phyloP scores from a whole-genome alignment of 1,140 invertebrate genomes.

The Tetramorium simillimum region DNA sequence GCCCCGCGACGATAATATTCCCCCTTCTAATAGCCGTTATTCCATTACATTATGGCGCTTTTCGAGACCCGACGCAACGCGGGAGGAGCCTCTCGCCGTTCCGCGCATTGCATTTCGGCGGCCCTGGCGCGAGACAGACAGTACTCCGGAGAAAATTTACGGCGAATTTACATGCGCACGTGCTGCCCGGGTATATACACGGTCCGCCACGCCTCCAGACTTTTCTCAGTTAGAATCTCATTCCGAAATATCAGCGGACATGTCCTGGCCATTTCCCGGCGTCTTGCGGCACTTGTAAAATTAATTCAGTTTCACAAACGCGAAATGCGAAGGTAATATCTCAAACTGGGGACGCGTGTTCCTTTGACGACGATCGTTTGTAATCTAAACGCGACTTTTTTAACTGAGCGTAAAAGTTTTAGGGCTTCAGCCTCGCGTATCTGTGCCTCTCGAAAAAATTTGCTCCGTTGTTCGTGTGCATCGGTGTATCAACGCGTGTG shows the following conservation, averaged over 20 bases:
- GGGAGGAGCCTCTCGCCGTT: conserved; percentile 5
- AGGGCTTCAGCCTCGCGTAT: not conserved
- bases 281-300: not conserved
- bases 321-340: not conserved
- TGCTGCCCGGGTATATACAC: not conserved
- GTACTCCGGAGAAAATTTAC: conserved; percentile 36
- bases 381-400: not conserved
- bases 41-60: conserved; percentile 55
- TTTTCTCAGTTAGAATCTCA: conserved; percentile 14
- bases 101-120: not conserved
- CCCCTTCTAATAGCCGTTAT: conserved; percentile 66
- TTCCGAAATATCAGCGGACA: conserved; percentile 16
- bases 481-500: too few relatives aligned
- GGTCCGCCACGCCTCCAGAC: conserved; percentile 38
- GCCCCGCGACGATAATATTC: conserved; percentile 66
- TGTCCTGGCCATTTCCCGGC: not conserved
- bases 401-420: too few relatives aligned
- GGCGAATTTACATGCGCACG: conserved; percentile 31
- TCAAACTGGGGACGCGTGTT: not conserved
- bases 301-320: not conserved
- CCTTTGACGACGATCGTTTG: too few relatives aligned
- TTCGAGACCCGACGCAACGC: conserved; percentile 19
- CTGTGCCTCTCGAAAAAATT: not conserved
- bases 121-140: not conserved
- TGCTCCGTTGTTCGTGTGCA: not conserved